Conservation (phyloP, 2,888 invertebrate species). For the Drosophila mettleri region DNA sequence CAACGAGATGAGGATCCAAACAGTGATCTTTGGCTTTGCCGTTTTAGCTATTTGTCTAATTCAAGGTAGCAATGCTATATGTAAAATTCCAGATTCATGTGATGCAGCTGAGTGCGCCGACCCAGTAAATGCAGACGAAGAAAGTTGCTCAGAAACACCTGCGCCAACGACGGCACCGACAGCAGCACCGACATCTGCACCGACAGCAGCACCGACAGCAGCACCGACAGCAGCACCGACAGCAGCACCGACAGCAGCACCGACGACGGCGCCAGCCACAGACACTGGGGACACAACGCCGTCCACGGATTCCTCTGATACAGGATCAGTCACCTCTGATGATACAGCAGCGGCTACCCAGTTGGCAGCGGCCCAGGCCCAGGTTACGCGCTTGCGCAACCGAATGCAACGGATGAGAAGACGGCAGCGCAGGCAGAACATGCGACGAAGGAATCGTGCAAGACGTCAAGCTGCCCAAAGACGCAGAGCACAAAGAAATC, state of each 20-base stretch:
- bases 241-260: background rate
- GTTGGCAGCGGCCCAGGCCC: background rate
- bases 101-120: background rate
- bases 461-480: constrained; percentile 2
- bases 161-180: background rate
- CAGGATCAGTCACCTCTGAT: background rate
- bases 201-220: background rate
- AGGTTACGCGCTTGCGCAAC: background rate
- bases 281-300: background rate
- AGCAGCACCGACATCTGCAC: background rate
- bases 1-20: constrained; percentile 15
- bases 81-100: too few relatives aligned
- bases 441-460: background rate
- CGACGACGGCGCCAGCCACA: too few relatives aligned
- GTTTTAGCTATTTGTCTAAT: constrained; percentile 12
- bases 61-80: constrained; percentile 3
- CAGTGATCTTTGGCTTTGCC: constrained; percentile 20
- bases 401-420: background rate
- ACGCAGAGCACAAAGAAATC: background rate
- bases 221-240: background rate
- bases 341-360: background rate
- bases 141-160: background rate
- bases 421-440: background rate
- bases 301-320: background rate
- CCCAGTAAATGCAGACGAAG: background rate